Base-by-base conservation (phyloP, 2,797 vertebrate species). In the Syncerus caffer region DNA sequence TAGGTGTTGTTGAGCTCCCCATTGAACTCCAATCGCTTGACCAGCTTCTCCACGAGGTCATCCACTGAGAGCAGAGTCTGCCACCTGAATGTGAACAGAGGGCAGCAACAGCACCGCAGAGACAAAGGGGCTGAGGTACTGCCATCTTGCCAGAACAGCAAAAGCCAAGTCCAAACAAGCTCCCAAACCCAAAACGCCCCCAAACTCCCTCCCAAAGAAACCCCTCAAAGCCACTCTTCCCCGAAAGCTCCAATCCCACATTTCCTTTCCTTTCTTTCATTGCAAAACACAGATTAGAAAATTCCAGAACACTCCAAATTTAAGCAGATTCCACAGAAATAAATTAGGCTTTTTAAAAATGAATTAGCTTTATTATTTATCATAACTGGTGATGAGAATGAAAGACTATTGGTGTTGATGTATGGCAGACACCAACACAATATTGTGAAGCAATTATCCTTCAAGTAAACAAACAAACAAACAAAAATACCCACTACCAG, bases 1-100 rank as follows among this genome's bases (percentile, higher is more conserved):
- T 99, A 99, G 0, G 99, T 99, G 98, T 99, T 99, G 96, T 99
- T 99, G 67, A 99, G 98, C 94, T 99, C 99, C 76, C 99, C 99
- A 15, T 99, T 98, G 95, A 97, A 96, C 96, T 99, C 99, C 96
- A 99, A 90, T 88, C 99, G 99, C 98, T 99, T 99, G 95, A 99
- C 98, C n/a, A 99, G 97, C 96, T 99, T 99, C 98, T 99, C 99
- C 98, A 99, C 97, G 92, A 99, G 98, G 97, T 99, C 99, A 93
- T 99, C 99, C 62, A 99, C 99, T 3, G 99, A 99, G 60, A 99
- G 98, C n/a, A 99, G 98, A 79, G 99, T 99, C 29, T 99, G 99
- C 99, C 99, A 99, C 97, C 99, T 99, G 71, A 53, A 97, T 67
- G 78, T 34, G 84, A 97, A 97, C 25, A 97, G 29, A 85, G 62